phyloP scores from a whole-genome alignment of 1,140 invertebrate genomes.

The Sarcophaga peregrina region DNA sequence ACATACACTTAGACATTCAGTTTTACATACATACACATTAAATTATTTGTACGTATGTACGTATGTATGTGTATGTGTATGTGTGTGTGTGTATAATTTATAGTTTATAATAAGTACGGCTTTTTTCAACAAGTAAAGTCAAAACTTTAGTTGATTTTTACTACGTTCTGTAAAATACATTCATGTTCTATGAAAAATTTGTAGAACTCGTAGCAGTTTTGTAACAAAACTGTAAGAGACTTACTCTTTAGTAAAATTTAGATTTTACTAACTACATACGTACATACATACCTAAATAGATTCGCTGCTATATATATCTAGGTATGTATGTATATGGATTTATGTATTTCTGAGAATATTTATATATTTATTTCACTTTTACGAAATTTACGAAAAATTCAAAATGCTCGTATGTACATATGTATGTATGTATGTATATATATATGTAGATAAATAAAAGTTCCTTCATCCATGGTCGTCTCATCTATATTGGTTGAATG shows the following conservation, averaged over 20 bases:
- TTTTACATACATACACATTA: too few relatives aligned
- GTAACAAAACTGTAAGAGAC: slow-evolving; percentile 7
- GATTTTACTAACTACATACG: neutral
- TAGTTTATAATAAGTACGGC: slow-evolving; percentile 7
- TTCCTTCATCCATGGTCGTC: neutral
- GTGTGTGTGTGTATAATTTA: neutral
- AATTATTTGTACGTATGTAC: too few relatives aligned
- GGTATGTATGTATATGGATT: neutral
- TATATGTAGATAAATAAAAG: neutral
- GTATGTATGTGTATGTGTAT: too few relatives aligned
- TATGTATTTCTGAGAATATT: neutral
- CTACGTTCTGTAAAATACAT: neutral
- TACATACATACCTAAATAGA: neutral
- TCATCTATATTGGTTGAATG: slow-evolving; percentile 10
- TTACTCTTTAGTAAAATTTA: slow-evolving; percentile 9
- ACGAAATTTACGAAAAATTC: neutral
- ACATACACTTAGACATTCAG: too few relatives aligned
- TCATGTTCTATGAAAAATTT: slow-evolving; percentile 9
- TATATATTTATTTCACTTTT: slow-evolving; percentile 1
- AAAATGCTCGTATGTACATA: neutral
- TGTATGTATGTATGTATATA: too few relatives aligned
- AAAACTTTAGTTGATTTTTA: slow-evolving; percentile 11
- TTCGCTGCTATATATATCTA: neutral
- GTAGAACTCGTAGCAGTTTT: slow-evolving; percentile 3
- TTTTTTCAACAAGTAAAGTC: slow-evolving; percentile 20